phyloP scores from a whole-genome alignment of 2,113 vertebrate species.

The Riparia riparia region DNA sequence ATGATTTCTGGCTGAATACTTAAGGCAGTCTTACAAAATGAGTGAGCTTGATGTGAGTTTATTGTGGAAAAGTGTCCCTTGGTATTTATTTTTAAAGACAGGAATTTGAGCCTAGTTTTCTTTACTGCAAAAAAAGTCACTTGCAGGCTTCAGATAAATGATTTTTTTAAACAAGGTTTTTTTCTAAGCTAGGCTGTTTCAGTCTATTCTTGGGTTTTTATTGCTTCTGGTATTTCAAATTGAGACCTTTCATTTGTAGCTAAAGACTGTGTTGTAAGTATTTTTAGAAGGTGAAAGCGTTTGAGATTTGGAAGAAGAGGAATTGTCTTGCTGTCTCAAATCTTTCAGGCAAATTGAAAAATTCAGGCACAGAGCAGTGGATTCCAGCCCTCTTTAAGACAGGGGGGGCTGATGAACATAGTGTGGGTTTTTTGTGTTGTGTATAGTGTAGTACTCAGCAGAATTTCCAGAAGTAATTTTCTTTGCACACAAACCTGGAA shows the following conservation, averaged over 20 bases:
- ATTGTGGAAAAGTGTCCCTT: neutral
- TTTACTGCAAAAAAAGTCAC: neutral
- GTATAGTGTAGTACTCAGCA: neutral
- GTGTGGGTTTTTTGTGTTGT: neutral
- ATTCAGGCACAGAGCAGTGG: neutral
- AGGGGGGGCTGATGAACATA: neutral
- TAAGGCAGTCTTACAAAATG: neutral
- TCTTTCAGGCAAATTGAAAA: neutral
- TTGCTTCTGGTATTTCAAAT: neutral
- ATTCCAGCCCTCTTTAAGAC: neutral
- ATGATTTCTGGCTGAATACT: neutral
- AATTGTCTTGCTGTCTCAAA: neutral
- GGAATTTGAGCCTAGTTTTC: neutral
- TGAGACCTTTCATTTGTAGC: neutral
- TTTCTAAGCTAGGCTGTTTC: neutral
- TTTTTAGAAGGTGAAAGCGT: neutral
- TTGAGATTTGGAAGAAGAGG: neutral
- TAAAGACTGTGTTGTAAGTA: neutral
- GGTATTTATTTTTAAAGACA: neutral
- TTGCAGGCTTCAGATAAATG: neutral
- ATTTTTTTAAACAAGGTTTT: neutral
- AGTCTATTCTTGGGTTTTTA: neutral
- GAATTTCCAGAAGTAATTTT: neutral
- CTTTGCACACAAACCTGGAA: neutral
- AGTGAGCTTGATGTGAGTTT: neutral